These are phyloP conservation scores for Apostichopus californicus DNA, from an alignment of 35 echinoderm and acorn worm genomes.

Conservation along the genomic window DNA sequence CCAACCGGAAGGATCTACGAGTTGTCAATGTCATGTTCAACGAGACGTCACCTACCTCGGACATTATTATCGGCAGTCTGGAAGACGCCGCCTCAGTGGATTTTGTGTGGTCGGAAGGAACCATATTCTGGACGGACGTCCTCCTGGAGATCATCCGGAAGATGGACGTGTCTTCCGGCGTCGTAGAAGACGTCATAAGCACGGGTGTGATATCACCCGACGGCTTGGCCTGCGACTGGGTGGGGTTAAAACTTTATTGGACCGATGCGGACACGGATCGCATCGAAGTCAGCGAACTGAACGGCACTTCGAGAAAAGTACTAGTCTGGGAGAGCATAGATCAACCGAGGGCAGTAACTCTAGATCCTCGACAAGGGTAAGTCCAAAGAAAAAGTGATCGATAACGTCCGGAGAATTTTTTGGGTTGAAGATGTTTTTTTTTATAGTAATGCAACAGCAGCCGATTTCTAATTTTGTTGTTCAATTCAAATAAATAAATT, in stretches of 20 bases:
- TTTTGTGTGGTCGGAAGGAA: conserved; percentile 67
- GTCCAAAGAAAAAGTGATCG: conserved; percentile 14
- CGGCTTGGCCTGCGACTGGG: conserved; percentile 94
- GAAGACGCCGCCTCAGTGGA: conserved; percentile 93
- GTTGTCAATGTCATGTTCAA: conserved; percentile 73
- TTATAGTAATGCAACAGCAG: too few species aligned
- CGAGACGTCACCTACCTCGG: conserved; percentile 47
- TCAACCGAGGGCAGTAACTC: conserved; percentile 88
- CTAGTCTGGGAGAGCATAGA: conserved; percentile 96
- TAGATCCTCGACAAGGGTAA: conserved; percentile 94
- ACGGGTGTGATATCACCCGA: conserved; percentile 87
- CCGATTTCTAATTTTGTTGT: too few species aligned
- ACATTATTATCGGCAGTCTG: conserved; percentile 59
- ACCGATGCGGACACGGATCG: conserved; percentile 91
- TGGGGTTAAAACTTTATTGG: conserved; percentile 95
- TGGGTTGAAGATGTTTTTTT: not conserved
- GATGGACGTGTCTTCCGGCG: conserved; percentile 63
- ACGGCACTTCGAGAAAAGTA: conserved; percentile 95
- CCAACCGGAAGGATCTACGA: conserved; percentile 89
- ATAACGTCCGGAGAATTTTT: not conserved
- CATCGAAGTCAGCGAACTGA: conserved; percentile 91
- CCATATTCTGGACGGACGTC: conserved; percentile 95
- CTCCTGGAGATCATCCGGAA: conserved; percentile 79
- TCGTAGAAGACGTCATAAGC: conserved; percentile 76
- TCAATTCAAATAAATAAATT: too few species aligned